phyloP scores from a whole-genome alignment of 2,797 vertebrate species.

The Galago senegalensis region DNA sequence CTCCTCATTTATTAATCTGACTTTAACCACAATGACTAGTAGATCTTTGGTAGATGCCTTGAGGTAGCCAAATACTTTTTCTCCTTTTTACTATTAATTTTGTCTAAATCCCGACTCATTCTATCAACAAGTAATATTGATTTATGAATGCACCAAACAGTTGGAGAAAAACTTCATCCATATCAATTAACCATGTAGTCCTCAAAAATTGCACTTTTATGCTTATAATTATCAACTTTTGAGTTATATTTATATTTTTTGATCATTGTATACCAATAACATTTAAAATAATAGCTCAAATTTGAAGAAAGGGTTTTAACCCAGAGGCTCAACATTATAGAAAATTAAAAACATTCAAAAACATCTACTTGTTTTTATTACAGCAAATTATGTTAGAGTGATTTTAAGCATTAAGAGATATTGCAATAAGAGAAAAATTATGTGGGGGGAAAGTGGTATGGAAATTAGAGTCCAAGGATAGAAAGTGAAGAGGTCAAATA shows the following conservation, averaged over 20 bases:
- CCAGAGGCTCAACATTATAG: neutral
- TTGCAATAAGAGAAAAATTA: neutral
- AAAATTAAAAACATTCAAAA: neutral
- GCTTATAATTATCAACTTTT: neutral
- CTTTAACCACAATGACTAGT: neutral
- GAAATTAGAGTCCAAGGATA: conserved; percentile 46
- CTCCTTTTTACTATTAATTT: neutral
- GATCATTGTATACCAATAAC: neutral
- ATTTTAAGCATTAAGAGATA: conserved; percentile 29
- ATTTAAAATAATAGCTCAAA: neutral
- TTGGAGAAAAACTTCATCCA: neutral
- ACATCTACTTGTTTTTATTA: neutral
- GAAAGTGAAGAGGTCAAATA: neutral
- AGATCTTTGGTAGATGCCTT: neutral
- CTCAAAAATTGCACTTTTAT: neutral
- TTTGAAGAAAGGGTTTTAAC: conserved; percentile 52
- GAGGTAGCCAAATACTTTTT: neutral
- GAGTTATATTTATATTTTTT: neutral
- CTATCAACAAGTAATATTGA: neutral
- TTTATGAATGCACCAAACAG: neutral
- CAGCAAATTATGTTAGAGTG: neutral
- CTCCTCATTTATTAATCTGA: neutral
- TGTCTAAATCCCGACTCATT: neutral
- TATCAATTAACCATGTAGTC: neutral
- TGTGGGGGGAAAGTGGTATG: neutral